Percentiles rank a stretch among this genome's conserved stretches.
phyloP scores from a whole-genome alignment of 92 coral and sea anemone species.

The Porites rus region DNA sequence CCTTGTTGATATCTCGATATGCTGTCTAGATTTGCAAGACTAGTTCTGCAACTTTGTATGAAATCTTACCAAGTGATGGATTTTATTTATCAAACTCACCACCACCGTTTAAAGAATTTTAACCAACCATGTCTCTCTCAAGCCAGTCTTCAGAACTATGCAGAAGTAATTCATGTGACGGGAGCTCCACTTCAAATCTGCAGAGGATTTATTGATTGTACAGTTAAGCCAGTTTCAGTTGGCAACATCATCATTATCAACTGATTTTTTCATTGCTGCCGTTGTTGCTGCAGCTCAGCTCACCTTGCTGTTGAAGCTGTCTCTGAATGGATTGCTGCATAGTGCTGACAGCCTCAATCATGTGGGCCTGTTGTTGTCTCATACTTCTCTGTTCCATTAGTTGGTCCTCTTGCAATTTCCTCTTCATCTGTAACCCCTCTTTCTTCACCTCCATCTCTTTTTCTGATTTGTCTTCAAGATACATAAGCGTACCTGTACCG shows the following conservation, averaged over 20 bases:
- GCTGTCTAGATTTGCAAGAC: neutral
- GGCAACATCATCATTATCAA: constrained; percentile 6
- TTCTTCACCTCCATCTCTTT: constrained; percentile 13
- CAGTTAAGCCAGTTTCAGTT: too few relatives aligned
- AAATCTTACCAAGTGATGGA: too few relatives aligned
- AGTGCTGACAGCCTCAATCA: constrained; percentile 15
- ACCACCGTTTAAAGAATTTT: too few relatives aligned
- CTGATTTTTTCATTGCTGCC: neutral
- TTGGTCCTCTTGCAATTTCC: constrained; percentile 10
- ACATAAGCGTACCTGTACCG: constrained; percentile 19
- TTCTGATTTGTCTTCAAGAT: constrained; percentile 23
- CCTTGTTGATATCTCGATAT: neutral
- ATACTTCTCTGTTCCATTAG: constrained; percentile 23
- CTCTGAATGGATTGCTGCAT: constrained; percentile 25
- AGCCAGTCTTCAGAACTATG: too few relatives aligned
- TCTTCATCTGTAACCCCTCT: constrained; percentile 27
- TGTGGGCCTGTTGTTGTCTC: constrained; percentile 30
- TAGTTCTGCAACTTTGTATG: too few relatives aligned
- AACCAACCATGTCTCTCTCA: too few relatives aligned
- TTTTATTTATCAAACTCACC: too few relatives aligned
- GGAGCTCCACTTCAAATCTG: too few relatives aligned
- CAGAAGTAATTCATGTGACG: too few relatives aligned
- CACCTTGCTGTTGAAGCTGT: constrained; percentile 28
- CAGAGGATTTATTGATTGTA: too few relatives aligned
- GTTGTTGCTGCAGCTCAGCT: constrained; percentile 21